Conservation (phyloP, 2,888 invertebrate genomes). For the Chloromyia formosa region DNA sequence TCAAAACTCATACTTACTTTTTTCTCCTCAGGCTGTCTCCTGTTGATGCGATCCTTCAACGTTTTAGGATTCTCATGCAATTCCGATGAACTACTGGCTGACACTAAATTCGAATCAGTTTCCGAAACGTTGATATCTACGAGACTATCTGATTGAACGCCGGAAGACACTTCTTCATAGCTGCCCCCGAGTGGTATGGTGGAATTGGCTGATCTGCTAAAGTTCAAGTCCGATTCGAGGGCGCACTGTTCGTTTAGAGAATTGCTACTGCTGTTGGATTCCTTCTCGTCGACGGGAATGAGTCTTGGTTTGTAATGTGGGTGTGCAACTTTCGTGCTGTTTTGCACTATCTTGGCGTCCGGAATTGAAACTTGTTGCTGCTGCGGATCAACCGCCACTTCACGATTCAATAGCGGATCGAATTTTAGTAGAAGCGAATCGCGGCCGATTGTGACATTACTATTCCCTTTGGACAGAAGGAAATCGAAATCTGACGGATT, state of each 20-base stretch:
- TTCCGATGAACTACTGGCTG: neutral
- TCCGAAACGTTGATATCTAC: slow-evolving; percentile 7
- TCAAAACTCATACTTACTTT: slow-evolving; percentile 37
- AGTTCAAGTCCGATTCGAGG: neutral
- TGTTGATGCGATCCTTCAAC: slow-evolving; percentile 34
- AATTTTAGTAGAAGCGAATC: slow-evolving; percentile 62
- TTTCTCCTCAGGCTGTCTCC: slow-evolving; percentile 20
- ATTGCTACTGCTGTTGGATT: slow-evolving; percentile 45
- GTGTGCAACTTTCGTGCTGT: slow-evolving; percentile 11
- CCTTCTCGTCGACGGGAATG: slow-evolving; percentile 61
- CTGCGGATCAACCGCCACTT: slow-evolving; percentile 53
- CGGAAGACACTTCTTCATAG: neutral
- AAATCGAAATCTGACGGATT: slow-evolving; percentile 63
- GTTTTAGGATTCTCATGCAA: slow-evolving; percentile 32
- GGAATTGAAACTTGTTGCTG: neutral
- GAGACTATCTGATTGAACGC: neutral
- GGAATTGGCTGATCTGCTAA: slow-evolving; percentile 17
- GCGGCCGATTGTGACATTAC: slow-evolving; percentile 57
- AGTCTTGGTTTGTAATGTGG: slow-evolving; percentile 48
- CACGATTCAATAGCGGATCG: slow-evolving; percentile 61
- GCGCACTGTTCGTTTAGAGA: slow-evolving; percentile 10
- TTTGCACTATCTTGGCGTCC: neutral
- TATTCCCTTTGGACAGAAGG: slow-evolving; percentile 62
- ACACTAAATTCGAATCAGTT: slow-evolving; percentile 9
- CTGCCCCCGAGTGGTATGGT: slow-evolving; percentile 23